phyloP scores from a whole-genome alignment of 2,888 invertebrate species.

The Monoplex corrugatus region DNA sequence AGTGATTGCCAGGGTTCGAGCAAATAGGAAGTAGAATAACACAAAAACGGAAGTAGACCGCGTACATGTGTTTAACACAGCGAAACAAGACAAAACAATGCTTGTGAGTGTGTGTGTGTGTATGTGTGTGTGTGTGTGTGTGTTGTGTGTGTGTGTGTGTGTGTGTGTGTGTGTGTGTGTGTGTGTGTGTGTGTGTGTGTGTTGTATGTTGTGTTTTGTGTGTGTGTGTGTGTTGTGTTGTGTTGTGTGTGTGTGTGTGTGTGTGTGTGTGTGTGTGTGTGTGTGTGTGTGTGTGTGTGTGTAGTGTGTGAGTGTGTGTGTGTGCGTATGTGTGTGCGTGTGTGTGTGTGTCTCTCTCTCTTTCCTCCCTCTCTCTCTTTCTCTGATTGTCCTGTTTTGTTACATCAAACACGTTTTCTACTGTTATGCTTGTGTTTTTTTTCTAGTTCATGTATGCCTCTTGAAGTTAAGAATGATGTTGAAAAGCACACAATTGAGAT shows the following conservation, averaged over 20 bases:
- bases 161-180: neutral
- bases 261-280: slow-evolving; percentile 1
- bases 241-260: slow-evolving; percentile 1
- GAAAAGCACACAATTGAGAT: too few species aligned
- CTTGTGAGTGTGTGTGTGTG: neutral
- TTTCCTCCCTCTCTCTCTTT: neutral
- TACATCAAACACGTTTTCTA: too few species aligned
- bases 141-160: neutral
- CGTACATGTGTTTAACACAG: too few species aligned
- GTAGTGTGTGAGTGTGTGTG: neutral
- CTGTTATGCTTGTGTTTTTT: too few species aligned
- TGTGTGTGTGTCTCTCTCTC: neutral
- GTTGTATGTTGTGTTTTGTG: neutral
- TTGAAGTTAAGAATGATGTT: too few species aligned
- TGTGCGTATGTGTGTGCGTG: neutral
- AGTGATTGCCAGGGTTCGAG: too few species aligned
- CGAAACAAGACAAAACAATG: neutral
- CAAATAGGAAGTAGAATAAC: too few species aligned
- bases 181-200: too few species aligned
- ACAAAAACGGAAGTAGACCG: too few species aligned
- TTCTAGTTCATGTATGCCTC: too few species aligned
- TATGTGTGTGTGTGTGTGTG: neutral
- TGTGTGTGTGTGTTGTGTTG: neutral
- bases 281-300: neutral
- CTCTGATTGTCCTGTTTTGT: neutral